Conservation (phyloP, 1,140 invertebrate genomes). For the Drosophila guanche region DNA sequence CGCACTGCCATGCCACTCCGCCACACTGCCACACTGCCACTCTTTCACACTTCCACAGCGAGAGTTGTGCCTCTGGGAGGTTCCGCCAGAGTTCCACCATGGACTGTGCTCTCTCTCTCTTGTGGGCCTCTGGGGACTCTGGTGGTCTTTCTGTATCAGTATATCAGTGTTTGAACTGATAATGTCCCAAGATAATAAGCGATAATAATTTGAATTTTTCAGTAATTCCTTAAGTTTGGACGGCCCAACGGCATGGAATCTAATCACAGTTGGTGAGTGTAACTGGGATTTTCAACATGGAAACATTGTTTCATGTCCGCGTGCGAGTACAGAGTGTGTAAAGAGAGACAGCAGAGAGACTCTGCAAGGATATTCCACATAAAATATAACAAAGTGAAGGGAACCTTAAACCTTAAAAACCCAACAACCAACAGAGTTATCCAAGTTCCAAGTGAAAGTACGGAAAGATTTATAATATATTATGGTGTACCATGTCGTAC, state of each 20-base stretch:
- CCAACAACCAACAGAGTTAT: no score
- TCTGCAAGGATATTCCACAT: not conserved
- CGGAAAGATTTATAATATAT: no score
- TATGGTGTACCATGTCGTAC: no score
- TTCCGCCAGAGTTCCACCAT: no score
- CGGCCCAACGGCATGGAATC: constrained; percentile 72
- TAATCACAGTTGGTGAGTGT: constrained; percentile 83
- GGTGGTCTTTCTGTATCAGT: constrained; percentile 69
- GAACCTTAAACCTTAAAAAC: no score
- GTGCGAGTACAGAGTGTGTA: constrained; percentile 7
- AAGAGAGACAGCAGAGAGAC: no score
- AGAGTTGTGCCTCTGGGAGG: constrained; percentile 4
- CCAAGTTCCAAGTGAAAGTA: no score
- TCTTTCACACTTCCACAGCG: not conserved
- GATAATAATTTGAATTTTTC: constrained; percentile 84
- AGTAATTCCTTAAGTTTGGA: constrained; percentile 82
- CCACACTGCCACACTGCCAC: not conserved
- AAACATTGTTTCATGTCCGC: constrained; percentile 58
- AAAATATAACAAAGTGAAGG: not conserved
- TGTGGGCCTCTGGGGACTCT: constrained; percentile 10
- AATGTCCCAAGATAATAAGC: constrained; percentile 84
- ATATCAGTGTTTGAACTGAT: constrained; percentile 84
- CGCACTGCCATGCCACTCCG: constrained; percentile 6
- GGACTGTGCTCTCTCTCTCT: no score
- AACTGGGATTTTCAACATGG: constrained; percentile 83